Conservation (phyloP, 1,140 invertebrate species). For the Megathymus violae region DNA sequence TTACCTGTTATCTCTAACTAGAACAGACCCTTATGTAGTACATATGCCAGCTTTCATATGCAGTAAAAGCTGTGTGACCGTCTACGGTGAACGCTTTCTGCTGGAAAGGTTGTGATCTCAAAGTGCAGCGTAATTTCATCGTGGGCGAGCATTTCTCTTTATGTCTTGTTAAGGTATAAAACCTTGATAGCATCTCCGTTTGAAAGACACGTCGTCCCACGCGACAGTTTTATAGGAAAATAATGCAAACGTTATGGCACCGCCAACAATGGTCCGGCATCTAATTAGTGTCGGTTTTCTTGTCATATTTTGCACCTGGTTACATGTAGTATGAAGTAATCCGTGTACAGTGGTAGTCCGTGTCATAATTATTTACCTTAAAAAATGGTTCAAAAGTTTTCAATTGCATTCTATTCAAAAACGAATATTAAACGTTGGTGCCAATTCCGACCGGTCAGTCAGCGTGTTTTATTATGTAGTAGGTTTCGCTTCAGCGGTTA, state of each 20-base stretch:
- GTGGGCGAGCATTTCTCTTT: slow-evolving; percentile 37
- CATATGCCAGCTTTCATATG: not conserved
- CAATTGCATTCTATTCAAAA: too few relatives aligned
- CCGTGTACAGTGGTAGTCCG: too few relatives aligned
- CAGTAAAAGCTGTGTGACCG: not conserved
- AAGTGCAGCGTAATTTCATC: slow-evolving; percentile 21
- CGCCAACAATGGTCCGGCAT: not conserved
- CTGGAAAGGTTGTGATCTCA: slow-evolving; percentile 13
- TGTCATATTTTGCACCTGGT: not conserved
- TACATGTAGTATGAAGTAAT: too few relatives aligned
- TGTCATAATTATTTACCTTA: too few relatives aligned
- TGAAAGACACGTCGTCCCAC: slow-evolving; percentile 35
- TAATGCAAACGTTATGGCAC: slow-evolving; percentile 25
- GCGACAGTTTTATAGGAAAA: slow-evolving; percentile 40
- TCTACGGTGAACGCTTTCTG: slow-evolving; percentile 1
- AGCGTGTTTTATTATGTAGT: not conserved
- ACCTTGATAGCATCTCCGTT: slow-evolving; percentile 39
- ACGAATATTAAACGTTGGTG: too few relatives aligned
- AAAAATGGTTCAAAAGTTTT: too few relatives aligned
- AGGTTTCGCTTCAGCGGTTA: slow-evolving; percentile 1
- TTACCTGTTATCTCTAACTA: too few relatives aligned
- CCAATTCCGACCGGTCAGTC: not conserved
- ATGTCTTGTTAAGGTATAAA: slow-evolving; percentile 40
- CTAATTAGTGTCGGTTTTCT: slow-evolving; percentile 24
- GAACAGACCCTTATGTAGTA: not conserved